phyloP scores from a whole-genome alignment of 1,140 invertebrate species.

The Panagrolaimus sp. region DNA sequence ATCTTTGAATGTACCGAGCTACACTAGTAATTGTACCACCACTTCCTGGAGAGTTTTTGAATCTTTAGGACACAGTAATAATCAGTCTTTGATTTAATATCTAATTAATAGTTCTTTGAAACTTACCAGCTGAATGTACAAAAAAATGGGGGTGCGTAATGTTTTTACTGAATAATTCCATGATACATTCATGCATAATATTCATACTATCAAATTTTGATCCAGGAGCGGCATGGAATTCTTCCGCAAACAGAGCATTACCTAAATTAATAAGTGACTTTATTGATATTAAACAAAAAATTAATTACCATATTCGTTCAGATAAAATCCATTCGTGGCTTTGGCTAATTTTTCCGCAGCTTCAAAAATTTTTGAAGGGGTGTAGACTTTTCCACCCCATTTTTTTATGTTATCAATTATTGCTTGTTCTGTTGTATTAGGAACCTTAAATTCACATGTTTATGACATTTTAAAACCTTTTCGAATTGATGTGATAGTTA shows the following conservation, averaged over 20 bases:
- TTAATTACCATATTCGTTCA: conserved; percentile 52
- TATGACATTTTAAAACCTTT: not conserved
- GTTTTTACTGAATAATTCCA: conserved; percentile 23
- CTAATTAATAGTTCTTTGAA: too few relatives aligned
- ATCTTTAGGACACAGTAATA: too few relatives aligned
- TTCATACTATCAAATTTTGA: conserved; percentile 33
- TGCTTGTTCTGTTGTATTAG: conserved; percentile 40
- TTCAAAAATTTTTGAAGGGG: conserved; percentile 29
- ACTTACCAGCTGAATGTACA: conserved; percentile 44
- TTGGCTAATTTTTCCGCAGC: conserved; percentile 36
- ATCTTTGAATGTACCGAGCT: conserved; percentile 40
- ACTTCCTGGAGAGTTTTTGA: too few relatives aligned
- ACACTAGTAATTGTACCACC: conserved; percentile 51
- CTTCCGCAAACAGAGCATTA: conserved; percentile 32
- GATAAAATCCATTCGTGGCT: conserved; percentile 43
- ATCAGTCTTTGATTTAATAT: too few relatives aligned
- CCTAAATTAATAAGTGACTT: too few relatives aligned
- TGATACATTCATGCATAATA: conserved; percentile 45
- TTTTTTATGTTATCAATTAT: conserved; percentile 40
- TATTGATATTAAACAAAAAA: too few relatives aligned
- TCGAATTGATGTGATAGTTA: not conserved
- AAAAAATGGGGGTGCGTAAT: conserved; percentile 38
- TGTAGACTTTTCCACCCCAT: conserved; percentile 34
- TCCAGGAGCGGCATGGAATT: conserved; percentile 40
- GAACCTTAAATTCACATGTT: conserved; percentile 26